Percentiles rank a stretch among this genome's conserved stretches.
Conservation (phyloP, 2,888 invertebrate species). For the Lycaena phlaeas region DNA sequence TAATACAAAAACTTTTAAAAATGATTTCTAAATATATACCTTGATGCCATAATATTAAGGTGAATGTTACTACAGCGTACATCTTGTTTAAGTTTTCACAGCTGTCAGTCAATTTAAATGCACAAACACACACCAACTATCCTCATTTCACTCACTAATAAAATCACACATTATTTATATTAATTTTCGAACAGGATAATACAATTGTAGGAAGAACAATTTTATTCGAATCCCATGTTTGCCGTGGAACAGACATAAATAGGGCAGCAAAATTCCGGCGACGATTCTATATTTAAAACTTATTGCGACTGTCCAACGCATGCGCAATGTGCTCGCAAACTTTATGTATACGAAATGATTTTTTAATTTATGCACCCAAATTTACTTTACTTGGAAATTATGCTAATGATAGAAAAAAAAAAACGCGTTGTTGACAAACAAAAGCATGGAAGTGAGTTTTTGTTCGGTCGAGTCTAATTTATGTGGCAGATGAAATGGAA, state of each 20-base stretch:
- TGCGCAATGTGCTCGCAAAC: constrained; percentile 32
- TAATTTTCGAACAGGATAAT: too few relatives aligned
- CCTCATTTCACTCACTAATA: constrained; percentile 25
- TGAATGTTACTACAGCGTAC: constrained; percentile 31
- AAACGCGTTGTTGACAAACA: neutral
- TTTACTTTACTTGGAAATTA: neutral
- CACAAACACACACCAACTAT: constrained; percentile 24
- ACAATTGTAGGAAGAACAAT: too few relatives aligned
- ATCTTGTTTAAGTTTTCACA: constrained; percentile 25
- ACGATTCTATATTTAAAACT: constrained; percentile 62
- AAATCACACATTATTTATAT: neutral
- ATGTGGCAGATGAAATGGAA: too few relatives aligned
- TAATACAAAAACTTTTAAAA: too few relatives aligned
- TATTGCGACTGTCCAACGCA: constrained; percentile 48
- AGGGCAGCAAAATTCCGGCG: constrained; percentile 51
- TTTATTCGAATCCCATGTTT: constrained; percentile 46
- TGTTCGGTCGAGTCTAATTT: too few relatives aligned
- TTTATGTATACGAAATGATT: neutral
- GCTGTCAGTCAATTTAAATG: constrained; percentile 16
- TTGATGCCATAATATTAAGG: constrained; percentile 40
- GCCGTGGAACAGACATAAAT: constrained; percentile 43
- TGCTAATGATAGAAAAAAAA: neutral
- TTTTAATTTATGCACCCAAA: constrained; percentile 15
- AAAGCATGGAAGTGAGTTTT: neutral
- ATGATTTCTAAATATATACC: constrained; percentile 29